Evolutionary conservation across 2,113 vertebrate genomes (phyloP).

Genomic region (Malurus melanocephalus): DNA sequence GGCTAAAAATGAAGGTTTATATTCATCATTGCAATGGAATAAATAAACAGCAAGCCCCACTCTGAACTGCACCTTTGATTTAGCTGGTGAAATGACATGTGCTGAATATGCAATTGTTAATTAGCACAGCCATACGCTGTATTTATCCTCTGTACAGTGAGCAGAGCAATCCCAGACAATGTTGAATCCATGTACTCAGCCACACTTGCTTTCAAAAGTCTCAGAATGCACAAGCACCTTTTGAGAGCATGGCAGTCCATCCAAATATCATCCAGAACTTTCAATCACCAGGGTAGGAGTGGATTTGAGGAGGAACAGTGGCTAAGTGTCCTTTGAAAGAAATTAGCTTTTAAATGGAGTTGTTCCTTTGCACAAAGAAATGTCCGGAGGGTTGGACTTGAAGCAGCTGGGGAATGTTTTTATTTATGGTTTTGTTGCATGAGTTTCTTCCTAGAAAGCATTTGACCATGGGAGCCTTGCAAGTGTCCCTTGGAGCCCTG

Average conservation of each 20-base stretch:
- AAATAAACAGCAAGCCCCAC: neutral
- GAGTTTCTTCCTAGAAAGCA: constrained; percentile 6
- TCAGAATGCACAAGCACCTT: constrained; percentile 22
- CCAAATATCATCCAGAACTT: neutral
- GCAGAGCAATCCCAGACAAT: constrained; percentile 18
- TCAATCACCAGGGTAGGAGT: neutral
- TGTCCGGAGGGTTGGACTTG: constrained; percentile 5
- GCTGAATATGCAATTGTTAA: constrained; percentile 45
- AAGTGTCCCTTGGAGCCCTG: constrained; percentile 39
- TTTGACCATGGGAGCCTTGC: constrained; percentile 44
- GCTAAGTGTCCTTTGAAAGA: constrained; percentile 58
- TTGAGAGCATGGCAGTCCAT: neutral
- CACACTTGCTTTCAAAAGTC: constrained; percentile 34
- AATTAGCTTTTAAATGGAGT: neutral
- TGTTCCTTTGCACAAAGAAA: constrained; percentile 58
- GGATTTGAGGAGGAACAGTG: neutral
- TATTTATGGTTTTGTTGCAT: neutral
- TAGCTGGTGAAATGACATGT: neutral
- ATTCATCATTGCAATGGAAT: neutral
- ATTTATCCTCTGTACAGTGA: constrained; percentile 42
- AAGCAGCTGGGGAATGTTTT: constrained; percentile 4
- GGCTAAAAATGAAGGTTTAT: constrained; percentile 1
- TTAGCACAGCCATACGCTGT: constrained; percentile 49
- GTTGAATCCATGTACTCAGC: neutral
- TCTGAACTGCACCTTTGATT: neutral